Conservation (phyloP, 30 jellyfish, hydroid and myxozoan genomes). For the Pelagia noctiluca region DNA sequence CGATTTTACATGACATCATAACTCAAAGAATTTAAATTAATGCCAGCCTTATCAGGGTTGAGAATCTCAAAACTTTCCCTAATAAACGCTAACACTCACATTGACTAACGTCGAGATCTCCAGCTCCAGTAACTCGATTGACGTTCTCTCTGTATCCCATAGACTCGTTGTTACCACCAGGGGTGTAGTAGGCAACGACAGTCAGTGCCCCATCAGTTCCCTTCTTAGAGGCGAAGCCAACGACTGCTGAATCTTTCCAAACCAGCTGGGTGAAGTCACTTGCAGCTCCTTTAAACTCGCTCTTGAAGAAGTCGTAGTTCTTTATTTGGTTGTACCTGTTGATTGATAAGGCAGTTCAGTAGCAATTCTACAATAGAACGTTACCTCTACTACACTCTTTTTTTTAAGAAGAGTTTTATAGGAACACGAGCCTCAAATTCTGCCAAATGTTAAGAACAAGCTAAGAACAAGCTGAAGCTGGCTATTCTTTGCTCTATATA, state of each 20-base stretch:
- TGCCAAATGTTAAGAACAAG: too few species aligned
- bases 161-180: slow-evolving; percentile 95
- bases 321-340: slow-evolving; percentile 96
- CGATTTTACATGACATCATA: too few species aligned
- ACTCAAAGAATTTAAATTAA: too few species aligned
- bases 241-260: slow-evolving; percentile 94
- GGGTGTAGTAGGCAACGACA: slow-evolving; percentile 88
- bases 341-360: too few species aligned
- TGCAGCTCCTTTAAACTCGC: slow-evolving; percentile 95
- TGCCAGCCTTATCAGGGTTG: too few species aligned
- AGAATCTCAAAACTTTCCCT: too few species aligned
- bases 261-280: slow-evolving; percentile 96
- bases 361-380: too few species aligned
- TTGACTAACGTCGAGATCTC: slow-evolving; percentile 80
- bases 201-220: slow-evolving; percentile 81
- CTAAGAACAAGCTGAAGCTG: too few species aligned
- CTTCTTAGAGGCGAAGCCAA: slow-evolving; percentile 91
- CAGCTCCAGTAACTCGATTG: slow-evolving; percentile 98
- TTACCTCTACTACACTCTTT: too few species aligned
- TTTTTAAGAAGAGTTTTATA: too few species aligned
- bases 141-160: slow-evolving; percentile 87
- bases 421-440: too few species aligned
- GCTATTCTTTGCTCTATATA: too few species aligned
- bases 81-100: slow-evolving; percentile 9
- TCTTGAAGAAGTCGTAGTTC: slow-evolving; percentile 87